Evolutionary conservation across 2,888 invertebrate genomes (phyloP).

Genomic region (Cinara cedri): DNA sequence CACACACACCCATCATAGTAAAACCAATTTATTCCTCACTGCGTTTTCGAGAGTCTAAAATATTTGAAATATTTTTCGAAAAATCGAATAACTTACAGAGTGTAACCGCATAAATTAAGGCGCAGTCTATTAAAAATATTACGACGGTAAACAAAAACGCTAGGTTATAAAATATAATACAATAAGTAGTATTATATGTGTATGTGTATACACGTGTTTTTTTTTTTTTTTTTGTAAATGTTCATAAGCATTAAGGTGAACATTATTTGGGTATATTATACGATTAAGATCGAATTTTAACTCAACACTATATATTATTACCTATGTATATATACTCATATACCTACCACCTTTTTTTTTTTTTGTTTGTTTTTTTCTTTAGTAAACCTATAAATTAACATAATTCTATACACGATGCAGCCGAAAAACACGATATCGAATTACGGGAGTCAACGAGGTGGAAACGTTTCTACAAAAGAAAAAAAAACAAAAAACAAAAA

Average conservation of each 20-base stretch:
- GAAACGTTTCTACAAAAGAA: constrained; percentile 24
- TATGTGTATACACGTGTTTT: constrained; percentile 16
- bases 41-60: too few species aligned
- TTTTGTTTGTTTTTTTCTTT: constrained; percentile 15
- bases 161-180: too few species aligned
- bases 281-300: constrained; percentile 46
- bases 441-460: constrained; percentile 44
- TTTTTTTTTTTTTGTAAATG: constrained; percentile 9
- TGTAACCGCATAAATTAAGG: too few species aligned
- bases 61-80: too few species aligned
- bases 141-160: not conserved
- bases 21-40: too few species aligned
- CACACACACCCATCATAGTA: too few species aligned
- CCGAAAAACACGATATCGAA: constrained; percentile 55
- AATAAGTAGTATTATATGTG: too few species aligned
- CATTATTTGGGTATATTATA: constrained; percentile 25
- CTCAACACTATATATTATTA: constrained; percentile 30
- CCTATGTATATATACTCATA: not conserved
- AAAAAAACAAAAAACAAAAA: too few species aligned
- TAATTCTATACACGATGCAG: constrained; percentile 21
- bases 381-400: constrained; percentile 43
- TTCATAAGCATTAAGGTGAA: constrained; percentile 40
- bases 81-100: too few species aligned
- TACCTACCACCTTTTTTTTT: constrained; percentile 35
- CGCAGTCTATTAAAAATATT: not conserved